phyloP scores from a whole-genome alignment of 2,797 vertebrate genomes.

The Lutjanus argentimaculatus region DNA sequence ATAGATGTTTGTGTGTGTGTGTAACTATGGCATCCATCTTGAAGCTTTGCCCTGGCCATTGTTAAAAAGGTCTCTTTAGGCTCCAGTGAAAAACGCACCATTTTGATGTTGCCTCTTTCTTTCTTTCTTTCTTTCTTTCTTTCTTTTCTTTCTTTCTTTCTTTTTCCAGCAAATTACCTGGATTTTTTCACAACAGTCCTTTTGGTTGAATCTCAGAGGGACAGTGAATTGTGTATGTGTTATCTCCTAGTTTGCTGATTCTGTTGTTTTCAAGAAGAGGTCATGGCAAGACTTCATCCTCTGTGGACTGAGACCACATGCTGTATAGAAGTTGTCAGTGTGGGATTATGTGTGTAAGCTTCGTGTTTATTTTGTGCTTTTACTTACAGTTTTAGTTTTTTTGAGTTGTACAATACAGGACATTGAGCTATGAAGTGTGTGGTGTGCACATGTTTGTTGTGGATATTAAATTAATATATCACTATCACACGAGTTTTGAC shows the following conservation, averaged over 20 bases:
- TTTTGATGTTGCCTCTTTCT: too few relatives aligned
- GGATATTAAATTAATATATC: background rate
- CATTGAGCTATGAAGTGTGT: background rate
- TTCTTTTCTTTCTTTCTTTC: too few relatives aligned
- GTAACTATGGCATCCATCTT: background rate
- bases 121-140: too few relatives aligned
- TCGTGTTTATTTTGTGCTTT: background rate
- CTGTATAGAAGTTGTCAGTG: background rate
- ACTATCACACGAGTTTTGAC: background rate
- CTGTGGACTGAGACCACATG: conserved; percentile 20
- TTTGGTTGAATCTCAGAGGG: background rate
- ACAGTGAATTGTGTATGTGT: background rate
- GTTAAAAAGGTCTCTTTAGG: background rate
- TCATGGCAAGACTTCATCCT: conserved; percentile 4
- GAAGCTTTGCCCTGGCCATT: background rate
- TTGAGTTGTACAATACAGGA: background rate
- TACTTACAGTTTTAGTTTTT: background rate
- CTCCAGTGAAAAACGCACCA: background rate
- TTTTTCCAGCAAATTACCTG: too few relatives aligned
- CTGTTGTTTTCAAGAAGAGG: conserved; percentile 36
- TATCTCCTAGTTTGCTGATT: conserved; percentile 30
- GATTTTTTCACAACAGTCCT: background rate
- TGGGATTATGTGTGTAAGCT: background rate
- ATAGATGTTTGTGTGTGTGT: conserved; percentile 25
- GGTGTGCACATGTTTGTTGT: background rate